Evolutionary conservation across 2,113 vertebrate genomes (phyloP).

Genomic region (Phainopepla nitens): DNA sequence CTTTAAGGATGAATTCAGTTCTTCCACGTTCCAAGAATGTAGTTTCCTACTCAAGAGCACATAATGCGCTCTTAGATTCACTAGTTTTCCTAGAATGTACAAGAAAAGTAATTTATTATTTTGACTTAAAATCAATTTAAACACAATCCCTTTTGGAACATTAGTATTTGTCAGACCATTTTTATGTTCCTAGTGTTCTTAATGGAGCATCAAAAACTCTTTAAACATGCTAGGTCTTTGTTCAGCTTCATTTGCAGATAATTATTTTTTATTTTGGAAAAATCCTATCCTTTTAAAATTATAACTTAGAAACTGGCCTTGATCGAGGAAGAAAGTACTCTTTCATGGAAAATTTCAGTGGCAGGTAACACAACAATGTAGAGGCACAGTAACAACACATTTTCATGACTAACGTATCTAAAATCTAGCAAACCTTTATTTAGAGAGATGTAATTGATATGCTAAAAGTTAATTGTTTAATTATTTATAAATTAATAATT

Average conservation of each 20-base stretch:
- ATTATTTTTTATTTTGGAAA: not conserved
- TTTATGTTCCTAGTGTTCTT: not conserved
- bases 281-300: not conserved
- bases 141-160: not conserved
- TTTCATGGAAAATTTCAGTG: not conserved
- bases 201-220: not conserved
- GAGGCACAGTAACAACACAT: not conserved
- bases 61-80: not conserved
- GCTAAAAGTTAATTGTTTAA: not conserved
- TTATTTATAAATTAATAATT: not conserved
- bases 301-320: not conserved
- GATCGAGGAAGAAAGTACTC: not conserved
- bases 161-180: not conserved
- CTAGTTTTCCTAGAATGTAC: not conserved
- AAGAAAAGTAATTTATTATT: not conserved
- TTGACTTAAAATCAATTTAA: constrained; percentile 33
- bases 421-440: not conserved
- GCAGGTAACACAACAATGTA: rapidly evolving
- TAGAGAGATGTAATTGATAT: not conserved
- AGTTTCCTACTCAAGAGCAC: not conserved
- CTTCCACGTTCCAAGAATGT: not conserved
- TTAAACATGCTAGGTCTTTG: not conserved
- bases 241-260: not conserved
- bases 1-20: not conserved
- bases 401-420: not conserved